Percentiles rank a stretch among this genome's conserved stretches.
Evolutionary conservation across 2,797 vertebrate genomes (phyloP).

Genomic region (Potorous gilbertii): DNA sequence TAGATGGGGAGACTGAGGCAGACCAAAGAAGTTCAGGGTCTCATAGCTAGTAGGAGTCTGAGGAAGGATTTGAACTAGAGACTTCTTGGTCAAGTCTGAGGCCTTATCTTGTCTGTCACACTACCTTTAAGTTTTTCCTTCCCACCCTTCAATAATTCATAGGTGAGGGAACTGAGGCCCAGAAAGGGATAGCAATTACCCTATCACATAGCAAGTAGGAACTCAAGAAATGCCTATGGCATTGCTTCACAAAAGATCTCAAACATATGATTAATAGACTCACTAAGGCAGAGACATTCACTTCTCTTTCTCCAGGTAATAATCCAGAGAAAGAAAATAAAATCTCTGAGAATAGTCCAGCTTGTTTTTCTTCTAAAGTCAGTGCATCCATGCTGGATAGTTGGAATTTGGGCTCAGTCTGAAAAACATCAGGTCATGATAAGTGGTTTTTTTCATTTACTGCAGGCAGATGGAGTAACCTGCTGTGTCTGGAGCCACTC

Average conservation of each 20-base stretch:
- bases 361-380: neutral
- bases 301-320: neutral
- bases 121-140: neutral
- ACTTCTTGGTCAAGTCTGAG: neutral
- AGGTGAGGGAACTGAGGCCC: neutral
- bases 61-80: neutral
- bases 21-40: neutral
- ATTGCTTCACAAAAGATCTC: neutral
- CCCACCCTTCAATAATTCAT: neutral
- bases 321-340: neutral
- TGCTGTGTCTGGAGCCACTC: neutral
- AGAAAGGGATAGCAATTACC: neutral
- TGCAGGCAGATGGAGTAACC: constrained; percentile 19
- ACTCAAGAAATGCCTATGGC: neutral
- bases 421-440: neutral
- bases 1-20: neutral
- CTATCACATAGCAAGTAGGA: neutral
- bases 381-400: accelerated
- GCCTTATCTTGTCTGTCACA: neutral
- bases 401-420: neutral
- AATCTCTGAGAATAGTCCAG: neutral
- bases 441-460: neutral
- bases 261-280: neutral
- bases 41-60: neutral
- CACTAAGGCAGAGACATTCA: neutral